Evolutionary conservation across 2,888 invertebrate species (phyloP).

Genomic region (Melitaea athalia): DNA sequence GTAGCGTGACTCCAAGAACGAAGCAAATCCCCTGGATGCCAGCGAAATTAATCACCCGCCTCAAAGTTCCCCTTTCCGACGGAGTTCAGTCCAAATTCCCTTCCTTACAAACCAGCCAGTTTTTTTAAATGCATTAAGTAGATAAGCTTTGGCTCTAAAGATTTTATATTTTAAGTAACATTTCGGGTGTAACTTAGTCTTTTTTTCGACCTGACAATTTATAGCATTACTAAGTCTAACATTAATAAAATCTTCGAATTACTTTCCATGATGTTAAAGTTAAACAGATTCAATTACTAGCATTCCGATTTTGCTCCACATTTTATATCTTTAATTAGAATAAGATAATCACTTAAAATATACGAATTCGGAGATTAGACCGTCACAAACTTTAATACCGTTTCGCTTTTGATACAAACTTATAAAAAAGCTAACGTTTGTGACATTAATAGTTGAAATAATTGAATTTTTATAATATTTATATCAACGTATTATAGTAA

Average conservation of each 20-base stretch:
- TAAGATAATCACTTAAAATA: background rate
- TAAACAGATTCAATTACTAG: background rate
- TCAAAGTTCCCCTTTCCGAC: slow-evolving; percentile 54
- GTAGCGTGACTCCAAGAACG: slow-evolving; percentile 66
- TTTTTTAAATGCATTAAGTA: slow-evolving; percentile 44
- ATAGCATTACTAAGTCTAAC: background rate
- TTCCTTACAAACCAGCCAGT: slow-evolving; percentile 48
- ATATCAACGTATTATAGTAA: too few relatives aligned
- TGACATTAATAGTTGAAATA: too few relatives aligned
- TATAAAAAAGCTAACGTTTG: too few relatives aligned
- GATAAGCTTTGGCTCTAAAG: slow-evolving; percentile 34
- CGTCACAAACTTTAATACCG: background rate
- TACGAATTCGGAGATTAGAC: background rate
- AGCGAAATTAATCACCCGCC: slow-evolving; percentile 66
- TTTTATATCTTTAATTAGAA: background rate
- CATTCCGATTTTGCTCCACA: background rate
- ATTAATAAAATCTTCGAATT: background rate
- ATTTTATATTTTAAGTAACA: slow-evolving; percentile 13
- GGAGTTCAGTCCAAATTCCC: slow-evolving; percentile 54
- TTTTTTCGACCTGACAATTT: background rate
- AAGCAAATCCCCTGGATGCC: slow-evolving; percentile 66
- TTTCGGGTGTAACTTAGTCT: background rate
- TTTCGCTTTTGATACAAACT: background rate
- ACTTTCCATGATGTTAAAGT: background rate
- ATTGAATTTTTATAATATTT: too few relatives aligned